Evolutionary conservation across 2,888 invertebrate genomes (phyloP).

Genomic region (Prosopocoilus inquinatus): DNA sequence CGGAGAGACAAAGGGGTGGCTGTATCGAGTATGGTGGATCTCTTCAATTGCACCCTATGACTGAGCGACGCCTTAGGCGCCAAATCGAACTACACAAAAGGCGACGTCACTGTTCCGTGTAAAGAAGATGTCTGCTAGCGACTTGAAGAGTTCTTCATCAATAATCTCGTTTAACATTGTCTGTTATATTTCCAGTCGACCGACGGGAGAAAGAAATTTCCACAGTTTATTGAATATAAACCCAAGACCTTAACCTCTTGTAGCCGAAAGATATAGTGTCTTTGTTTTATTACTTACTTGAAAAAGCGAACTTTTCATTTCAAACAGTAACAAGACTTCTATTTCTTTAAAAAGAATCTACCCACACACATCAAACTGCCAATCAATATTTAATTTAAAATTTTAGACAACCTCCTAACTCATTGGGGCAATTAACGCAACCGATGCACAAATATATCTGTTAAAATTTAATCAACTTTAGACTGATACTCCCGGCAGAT

Average conservation of each 20-base stretch:
- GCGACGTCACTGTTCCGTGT: slow-evolving; percentile 33
- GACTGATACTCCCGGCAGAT: slow-evolving; percentile 40
- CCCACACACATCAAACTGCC: no score
- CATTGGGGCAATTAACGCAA: slow-evolving; percentile 26
- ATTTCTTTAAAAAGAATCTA: no score
- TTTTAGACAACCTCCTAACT: slow-evolving; percentile 7
- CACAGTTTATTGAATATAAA: slow-evolving; percentile 16
- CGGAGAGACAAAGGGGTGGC: slow-evolving; percentile 22
- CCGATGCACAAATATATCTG: slow-evolving; percentile 36
- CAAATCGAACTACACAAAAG: slow-evolving; percentile 36
- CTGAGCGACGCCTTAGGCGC: slow-evolving; percentile 33
- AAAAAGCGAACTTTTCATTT: no score
- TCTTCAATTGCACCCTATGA: slow-evolving; percentile 11
- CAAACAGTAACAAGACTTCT: no score
- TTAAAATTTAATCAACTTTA: slow-evolving; percentile 43
- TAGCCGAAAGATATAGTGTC: background rate
- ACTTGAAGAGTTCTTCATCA: slow-evolving; percentile 43
- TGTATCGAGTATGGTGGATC: slow-evolving; percentile 18
- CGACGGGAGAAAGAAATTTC: slow-evolving; percentile 22
- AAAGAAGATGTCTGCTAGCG: slow-evolving; percentile 40
- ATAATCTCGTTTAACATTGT: slow-evolving; percentile 41
- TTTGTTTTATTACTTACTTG: background rate
- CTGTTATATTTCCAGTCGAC: slow-evolving; percentile 31
- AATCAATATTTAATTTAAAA: no score
- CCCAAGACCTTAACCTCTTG: background rate